phyloP scores from a whole-genome alignment of 2,797 vertebrate species.

The Borostomias antarcticus region DNA sequence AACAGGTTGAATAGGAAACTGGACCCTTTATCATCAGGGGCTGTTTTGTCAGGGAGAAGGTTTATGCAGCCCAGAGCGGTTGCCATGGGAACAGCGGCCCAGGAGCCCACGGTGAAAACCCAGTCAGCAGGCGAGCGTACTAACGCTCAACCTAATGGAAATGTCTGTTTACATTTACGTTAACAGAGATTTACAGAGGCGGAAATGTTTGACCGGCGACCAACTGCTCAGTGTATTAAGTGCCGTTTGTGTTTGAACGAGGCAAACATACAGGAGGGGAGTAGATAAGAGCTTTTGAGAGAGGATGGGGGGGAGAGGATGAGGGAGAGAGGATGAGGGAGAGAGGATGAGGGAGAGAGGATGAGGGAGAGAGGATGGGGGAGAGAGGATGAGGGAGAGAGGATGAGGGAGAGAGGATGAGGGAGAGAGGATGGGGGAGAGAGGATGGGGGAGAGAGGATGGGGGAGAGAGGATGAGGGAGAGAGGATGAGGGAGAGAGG shows the following conservation, averaged over 20 bases:
- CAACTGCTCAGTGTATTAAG: conserved; percentile 1
- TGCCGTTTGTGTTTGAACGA: conserved; percentile 7
- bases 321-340: too few species aligned
- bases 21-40: background rate
- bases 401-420: too few species aligned
- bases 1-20: conserved; percentile 11
- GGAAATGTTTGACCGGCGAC: conserved; percentile 6
- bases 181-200: conserved; percentile 17
- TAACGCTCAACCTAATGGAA: background rate
- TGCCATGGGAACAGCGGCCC: conserved; percentile 1
- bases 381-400: too few species aligned
- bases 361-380: too few species aligned
- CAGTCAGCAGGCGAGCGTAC: background rate
- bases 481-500: too few species aligned
- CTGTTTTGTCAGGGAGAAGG: background rate
- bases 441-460: too few species aligned
- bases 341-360: background rate
- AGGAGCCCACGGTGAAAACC: background rate
- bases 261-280: background rate
- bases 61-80: background rate
- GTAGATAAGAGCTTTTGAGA: background rate
- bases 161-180: conserved; percentile 6
- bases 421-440: too few species aligned
- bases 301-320: background rate
- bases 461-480: too few species aligned